Conservation (phyloP, 2,113 vertebrate species). For the Casuarius casuarius region DNA sequence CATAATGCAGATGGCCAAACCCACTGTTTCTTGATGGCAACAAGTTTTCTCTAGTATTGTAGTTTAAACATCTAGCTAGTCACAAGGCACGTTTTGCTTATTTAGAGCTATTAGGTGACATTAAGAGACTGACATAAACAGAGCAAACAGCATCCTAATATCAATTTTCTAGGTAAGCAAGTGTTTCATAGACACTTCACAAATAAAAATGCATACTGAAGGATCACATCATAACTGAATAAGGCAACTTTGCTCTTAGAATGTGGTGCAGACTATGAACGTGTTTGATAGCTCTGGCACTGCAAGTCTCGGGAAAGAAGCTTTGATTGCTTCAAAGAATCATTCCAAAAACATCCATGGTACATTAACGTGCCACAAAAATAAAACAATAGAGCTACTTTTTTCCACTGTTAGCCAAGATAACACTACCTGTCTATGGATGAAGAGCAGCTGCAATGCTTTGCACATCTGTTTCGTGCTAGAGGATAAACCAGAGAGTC, state of each 20-base stretch:
- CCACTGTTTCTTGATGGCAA: neutral
- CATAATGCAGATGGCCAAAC: neutral
- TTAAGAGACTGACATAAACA: neutral
- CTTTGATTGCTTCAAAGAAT: neutral
- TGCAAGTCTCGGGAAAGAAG: neutral
- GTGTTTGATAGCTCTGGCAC: neutral
- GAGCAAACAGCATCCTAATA: neutral
- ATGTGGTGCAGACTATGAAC: neutral
- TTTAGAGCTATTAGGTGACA: neutral
- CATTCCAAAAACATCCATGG: neutral
- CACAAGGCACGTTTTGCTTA: neutral
- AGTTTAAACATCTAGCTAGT: neutral
- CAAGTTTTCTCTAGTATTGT: neutral
- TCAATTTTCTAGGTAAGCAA: neutral
- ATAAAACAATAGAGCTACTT: neutral
- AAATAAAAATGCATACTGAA: fast-evolving
- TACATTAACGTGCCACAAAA: neutral
- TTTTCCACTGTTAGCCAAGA: neutral
- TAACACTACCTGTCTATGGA: neutral
- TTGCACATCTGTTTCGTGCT: neutral
- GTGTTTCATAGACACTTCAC: neutral
- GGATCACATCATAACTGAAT: neutral
- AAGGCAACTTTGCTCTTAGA: neutral
- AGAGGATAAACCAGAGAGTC: neutral
- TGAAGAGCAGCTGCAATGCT: neutral